Evolutionary conservation across 2,113 vertebrate species (phyloP).

Genomic region (Vulpes lagopus): DNA sequence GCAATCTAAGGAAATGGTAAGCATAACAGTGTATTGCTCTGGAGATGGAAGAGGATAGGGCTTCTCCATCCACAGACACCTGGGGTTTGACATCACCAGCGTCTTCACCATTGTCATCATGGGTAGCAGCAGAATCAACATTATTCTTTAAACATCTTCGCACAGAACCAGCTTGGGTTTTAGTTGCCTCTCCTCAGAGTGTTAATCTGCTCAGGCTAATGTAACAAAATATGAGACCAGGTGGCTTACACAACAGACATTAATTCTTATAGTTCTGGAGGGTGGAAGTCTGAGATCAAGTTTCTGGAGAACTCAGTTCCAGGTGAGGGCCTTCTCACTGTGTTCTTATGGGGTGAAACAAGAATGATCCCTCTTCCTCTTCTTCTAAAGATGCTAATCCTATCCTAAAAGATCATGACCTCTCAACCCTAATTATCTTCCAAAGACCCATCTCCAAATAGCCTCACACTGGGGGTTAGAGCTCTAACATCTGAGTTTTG

Average conservation of each 20-base stretch:
- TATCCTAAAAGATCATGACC: background rate
- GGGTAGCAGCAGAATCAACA: background rate
- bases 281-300: background rate
- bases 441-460: background rate
- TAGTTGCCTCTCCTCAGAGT: background rate
- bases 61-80: background rate
- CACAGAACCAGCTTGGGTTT: background rate
- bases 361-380: background rate
- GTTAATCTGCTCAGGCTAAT: background rate
- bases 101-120: background rate
- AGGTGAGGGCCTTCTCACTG: background rate
- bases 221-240: background rate
- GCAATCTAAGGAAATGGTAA: background rate
- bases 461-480: background rate
- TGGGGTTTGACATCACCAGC: background rate
- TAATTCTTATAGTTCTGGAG: background rate
- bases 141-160: background rate
- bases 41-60: background rate
- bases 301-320: background rate
- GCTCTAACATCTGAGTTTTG: background rate
- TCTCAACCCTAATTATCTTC: background rate
- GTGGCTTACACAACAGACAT: background rate
- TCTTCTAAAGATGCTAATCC: background rate
- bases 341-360: background rate
- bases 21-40: fast-evolving